Evolutionary conservation across 2,797 vertebrate genomes (phyloP), one percentile per base, ranked within the genome.

Genomic region (Acanthurus leucopareius): DNA sequence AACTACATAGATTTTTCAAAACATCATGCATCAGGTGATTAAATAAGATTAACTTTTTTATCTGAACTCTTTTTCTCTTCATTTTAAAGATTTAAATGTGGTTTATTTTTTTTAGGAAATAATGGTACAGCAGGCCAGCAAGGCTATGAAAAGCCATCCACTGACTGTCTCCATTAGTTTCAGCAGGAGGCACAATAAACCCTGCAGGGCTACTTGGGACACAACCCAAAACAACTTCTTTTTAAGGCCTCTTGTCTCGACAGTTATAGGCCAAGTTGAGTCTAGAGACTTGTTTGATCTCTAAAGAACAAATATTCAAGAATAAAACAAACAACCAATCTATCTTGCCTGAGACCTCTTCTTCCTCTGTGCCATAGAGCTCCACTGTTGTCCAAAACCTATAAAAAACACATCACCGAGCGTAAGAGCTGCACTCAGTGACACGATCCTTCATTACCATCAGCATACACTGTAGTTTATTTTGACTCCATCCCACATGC

Each of bases 121-220:
- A 32, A 32, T 32, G 28, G 28, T 32, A 32, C 28, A 32, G 28
- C 28, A 32, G 28, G 5, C 28, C 28, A 32, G 28, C 28, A 32
- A 32, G 28, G 28, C 28, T 32, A 5, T 32, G 28, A 32, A 32
- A 32, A 32, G 28, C 28, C 28, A 32, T 32, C 28, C 28, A 28
- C 28, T 28, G 2, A 28, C 28, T 28, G 28, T 28, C 28, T 32
- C 28, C 28, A 32, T 32, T 32, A 38, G 54, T 38, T 40, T 70
- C 56, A 40, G 14, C 67, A 59, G 69, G 48, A 44, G 11, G 48
- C 69, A 42, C 48, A 44, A 61, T 10, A 61, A 61, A 61, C 48
- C 35, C 47, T 53, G 58, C 54, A 11, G 28, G 28, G 54, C 44
- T 48, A 10, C 54, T 38, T 25, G 35, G 11, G 57, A 58, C 11